Base-by-base conservation (phyloP, 2,888 invertebrate genomes). In the Cheilosia grossa region DNA sequence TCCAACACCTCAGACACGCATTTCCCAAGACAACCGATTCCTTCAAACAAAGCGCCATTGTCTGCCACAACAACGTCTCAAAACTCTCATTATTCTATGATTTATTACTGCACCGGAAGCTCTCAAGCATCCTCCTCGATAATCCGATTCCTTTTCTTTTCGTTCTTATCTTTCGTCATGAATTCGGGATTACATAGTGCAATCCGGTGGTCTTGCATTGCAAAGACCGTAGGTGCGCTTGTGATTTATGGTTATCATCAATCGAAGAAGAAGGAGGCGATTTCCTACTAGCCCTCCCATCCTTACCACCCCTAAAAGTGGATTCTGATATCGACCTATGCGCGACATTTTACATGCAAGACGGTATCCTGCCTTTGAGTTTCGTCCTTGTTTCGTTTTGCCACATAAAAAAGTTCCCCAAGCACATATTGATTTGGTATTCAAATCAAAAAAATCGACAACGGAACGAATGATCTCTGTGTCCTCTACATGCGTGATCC, bases 371-470 rank as follows among this genome's bases (percentile, higher is more conserved):
- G 27, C 27, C 27, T 19, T 61, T 7, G 42, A 54, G n/a, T 30
- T 54, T 30, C 7, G 13, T 47, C 21, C 27, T 47, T 44, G 15
- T 47, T n/a, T 17, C 13, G 13, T 27, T 27, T 24, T 13, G 1
- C 15, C 51, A 24, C 17, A 49, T 7, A 19, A 13, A 15, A 24
- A 24, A 33, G 6, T n/a, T 42, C 33, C 47, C 15, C 66, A 56
- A 56, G 44, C 56, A 69, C 69, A 40, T 74, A 74, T 56, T 64
- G 74, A 74, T 64, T 74, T 47, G 44, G 56, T 74, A 74, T 56
- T 74, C 56, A 64, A 74, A 64, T 64, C 40, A 33, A 49, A 44
- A 44, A 51, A 19, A 13, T 13, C 27, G 17, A 2, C n/a, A 13
- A 53, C 53, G 53, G 53, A 61, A 78, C 49, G 49, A 78, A 54